phyloP scores from a whole-genome alignment of 35 echinoderm and acorn worm species.

The Acanthaster planci region DNA sequence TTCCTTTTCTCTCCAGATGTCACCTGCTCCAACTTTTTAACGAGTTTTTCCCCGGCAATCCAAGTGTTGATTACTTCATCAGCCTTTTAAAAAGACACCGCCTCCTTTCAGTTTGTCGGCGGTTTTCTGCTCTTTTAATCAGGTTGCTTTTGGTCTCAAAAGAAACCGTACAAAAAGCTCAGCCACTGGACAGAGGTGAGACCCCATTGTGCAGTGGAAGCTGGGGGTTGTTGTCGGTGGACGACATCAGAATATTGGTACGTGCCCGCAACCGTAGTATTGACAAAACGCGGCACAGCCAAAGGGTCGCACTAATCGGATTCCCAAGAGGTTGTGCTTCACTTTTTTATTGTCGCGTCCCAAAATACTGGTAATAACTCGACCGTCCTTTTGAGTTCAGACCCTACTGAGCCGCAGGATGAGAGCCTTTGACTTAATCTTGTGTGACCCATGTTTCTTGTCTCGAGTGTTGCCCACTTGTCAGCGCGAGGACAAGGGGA shows the following conservation, averaged over 20 bases:
- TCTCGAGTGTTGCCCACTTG: neutral
- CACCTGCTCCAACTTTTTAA: neutral
- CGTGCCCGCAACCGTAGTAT: neutral
- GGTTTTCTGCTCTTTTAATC: neutral
- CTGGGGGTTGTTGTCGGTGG: neutral
- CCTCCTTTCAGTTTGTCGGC: neutral
- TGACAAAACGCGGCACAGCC: neutral
- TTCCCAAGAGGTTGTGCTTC: neutral
- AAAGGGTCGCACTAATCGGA: slow-evolving; percentile 2
- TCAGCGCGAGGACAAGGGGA: neutral
- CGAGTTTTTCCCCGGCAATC: neutral
- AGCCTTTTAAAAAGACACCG: neutral
- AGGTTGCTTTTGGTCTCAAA: neutral
- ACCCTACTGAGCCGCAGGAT: neutral
- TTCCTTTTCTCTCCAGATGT: no score
- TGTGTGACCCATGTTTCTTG: neutral
- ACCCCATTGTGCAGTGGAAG: neutral
- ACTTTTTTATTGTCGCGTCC: neutral
- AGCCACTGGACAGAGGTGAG: neutral
- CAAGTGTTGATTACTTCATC: slow-evolving; percentile 21
- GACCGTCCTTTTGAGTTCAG: neutral
- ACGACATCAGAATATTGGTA: neutral
- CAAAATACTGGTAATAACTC: neutral
- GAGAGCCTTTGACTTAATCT: neutral
- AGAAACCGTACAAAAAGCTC: neutral